Evolutionary conservation across 2,113 vertebrate species (phyloP).

Genomic region (Caranx melampygus): DNA sequence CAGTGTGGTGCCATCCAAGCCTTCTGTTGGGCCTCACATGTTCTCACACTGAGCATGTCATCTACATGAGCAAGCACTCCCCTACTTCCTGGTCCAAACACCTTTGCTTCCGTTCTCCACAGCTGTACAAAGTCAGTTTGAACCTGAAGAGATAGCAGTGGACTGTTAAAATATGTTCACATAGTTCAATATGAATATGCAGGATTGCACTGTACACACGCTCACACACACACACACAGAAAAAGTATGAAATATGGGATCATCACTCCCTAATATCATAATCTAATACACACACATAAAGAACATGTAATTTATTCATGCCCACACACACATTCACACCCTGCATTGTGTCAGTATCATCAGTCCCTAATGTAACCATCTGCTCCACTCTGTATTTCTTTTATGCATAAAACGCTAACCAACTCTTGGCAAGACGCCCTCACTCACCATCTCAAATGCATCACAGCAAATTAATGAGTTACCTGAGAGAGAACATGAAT

Average conservation of each 20-base stretch:
- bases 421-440: constrained; percentile 76
- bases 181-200: background rate
- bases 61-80: constrained; percentile 4
- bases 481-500: constrained; percentile 78
- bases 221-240: constrained; percentile 23
- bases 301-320: constrained; percentile 58
- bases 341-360: constrained; percentile 75
- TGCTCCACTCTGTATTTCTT: constrained; percentile 78
- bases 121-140: background rate
- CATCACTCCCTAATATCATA: constrained; percentile 25
- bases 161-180: background rate
- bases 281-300: constrained; percentile 47
- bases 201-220: background rate
- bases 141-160: background rate
- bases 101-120: constrained; percentile 20
- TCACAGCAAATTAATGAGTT: constrained; percentile 85
- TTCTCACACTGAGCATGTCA: constrained; percentile 25
- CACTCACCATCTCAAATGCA: constrained; percentile 76
- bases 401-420: constrained; percentile 79
- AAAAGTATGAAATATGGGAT: constrained; percentile 21
- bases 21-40: constrained; percentile 55
- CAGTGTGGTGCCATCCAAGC: constrained; percentile 32
- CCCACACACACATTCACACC: constrained; percentile 54
- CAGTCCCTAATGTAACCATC: constrained; percentile 80
- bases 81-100: constrained; percentile 14